Evolutionary conservation across 2,888 invertebrate genomes (phyloP).

Genomic region (Catotricha subobsoleta): DNA sequence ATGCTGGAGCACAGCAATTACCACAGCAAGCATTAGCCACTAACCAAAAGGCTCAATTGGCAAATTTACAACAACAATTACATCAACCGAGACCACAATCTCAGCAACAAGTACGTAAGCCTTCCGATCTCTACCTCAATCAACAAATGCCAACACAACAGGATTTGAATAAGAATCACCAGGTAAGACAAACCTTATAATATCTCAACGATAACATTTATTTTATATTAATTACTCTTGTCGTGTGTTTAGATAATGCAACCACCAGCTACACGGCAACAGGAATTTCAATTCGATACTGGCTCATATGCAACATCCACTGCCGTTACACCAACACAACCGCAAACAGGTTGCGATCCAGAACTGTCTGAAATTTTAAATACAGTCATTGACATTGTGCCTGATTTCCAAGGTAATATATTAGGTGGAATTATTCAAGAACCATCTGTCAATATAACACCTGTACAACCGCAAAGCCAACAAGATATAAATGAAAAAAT

Average conservation of each 20-base stretch:
- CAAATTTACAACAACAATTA: slow-evolving; percentile 10
- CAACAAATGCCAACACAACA: slow-evolving; percentile 5
- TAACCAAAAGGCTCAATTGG: slow-evolving; percentile 6
- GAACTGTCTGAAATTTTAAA: slow-evolving; percentile 69
- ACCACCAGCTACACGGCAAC: slow-evolving; percentile 9
- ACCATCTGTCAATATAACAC: slow-evolving; percentile 13
- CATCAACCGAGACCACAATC: slow-evolving; percentile 18
- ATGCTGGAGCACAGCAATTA: slow-evolving; percentile 8
- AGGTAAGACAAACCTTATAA: background rate
- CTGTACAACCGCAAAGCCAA: slow-evolving; percentile 16
- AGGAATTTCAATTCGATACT: slow-evolving; percentile 11
- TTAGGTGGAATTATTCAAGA: background rate
- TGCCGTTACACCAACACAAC: slow-evolving; percentile 20
- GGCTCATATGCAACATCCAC: slow-evolving; percentile 19
- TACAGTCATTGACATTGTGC: slow-evolving; percentile 65
- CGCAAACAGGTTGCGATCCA: slow-evolving; percentile 35
- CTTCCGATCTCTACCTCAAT: slow-evolving; percentile 15
- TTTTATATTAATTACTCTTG: background rate
- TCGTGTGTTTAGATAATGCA: background rate
- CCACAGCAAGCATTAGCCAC: slow-evolving; percentile 1
- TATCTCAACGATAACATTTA: background rate
- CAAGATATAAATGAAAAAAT: slow-evolving; percentile 42
- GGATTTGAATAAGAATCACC: slow-evolving; percentile 1
- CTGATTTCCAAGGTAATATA: slow-evolving; percentile 30
- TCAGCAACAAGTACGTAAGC: slow-evolving; percentile 14